phyloP scores from a whole-genome alignment of 2,888 invertebrate species.

The Meta bourneti region DNA sequence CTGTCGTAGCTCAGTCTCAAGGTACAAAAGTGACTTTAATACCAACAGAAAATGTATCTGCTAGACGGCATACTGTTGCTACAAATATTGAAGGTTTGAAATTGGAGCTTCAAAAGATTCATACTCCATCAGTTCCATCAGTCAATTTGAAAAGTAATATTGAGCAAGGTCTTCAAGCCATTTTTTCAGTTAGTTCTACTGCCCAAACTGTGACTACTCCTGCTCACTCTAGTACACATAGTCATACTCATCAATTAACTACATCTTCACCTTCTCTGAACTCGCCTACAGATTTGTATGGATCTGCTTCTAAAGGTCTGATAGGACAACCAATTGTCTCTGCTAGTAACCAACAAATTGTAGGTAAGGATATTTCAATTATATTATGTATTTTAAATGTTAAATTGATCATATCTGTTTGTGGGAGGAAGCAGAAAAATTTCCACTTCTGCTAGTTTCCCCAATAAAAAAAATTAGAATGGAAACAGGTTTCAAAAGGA shows the following conservation, averaged over 20 bases:
- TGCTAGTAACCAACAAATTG: slow-evolving; percentile 3
- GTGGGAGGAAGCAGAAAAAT: too few relatives aligned
- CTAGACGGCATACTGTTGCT: slow-evolving; percentile 64
- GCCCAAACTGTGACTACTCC: slow-evolving; percentile 75
- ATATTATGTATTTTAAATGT: too few relatives aligned
- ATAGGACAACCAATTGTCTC: not conserved
- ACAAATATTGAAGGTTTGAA: slow-evolving; percentile 75
- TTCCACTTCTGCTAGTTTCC: too few relatives aligned
- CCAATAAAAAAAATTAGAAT: too few relatives aligned
- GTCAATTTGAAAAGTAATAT: slow-evolving; percentile 68
- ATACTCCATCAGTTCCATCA: slow-evolving; percentile 60
- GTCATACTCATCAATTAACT: slow-evolving; percentile 51
- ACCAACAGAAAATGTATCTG: slow-evolving; percentile 42
- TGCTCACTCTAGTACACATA: slow-evolving; percentile 60
- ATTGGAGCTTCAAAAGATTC: slow-evolving; percentile 74
- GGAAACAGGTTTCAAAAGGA: too few relatives aligned
- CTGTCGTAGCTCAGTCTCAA: slow-evolving; percentile 29
- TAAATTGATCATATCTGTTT: too few relatives aligned
- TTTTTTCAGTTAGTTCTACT: slow-evolving; percentile 65
- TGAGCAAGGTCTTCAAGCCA: slow-evolving; percentile 76
- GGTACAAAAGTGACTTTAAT: slow-evolving; percentile 22
- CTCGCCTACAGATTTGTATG: slow-evolving; percentile 43
- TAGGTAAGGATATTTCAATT: slow-evolving; percentile 10
- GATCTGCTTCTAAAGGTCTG: slow-evolving; percentile 31
- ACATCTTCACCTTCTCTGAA: slow-evolving; percentile 41